Evolutionary conservation across 92 coral and sea anemone species (phyloP).

Genomic region (Bergia puertoricense): DNA sequence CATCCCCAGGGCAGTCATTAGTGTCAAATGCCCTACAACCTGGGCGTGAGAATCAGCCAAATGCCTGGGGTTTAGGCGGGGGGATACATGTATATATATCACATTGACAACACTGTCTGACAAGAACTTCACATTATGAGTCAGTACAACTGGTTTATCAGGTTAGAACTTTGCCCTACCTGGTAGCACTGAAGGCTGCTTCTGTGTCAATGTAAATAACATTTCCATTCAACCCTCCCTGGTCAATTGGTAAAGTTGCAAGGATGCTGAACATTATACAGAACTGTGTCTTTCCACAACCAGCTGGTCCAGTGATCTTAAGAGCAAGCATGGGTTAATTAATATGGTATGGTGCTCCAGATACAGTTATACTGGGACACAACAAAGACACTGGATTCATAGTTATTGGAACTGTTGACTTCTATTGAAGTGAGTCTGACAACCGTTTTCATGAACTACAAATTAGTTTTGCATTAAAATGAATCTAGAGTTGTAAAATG

Average conservation of each 20-base stretch:
- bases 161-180: slow-evolving; percentile 47
- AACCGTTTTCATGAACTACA: too few species aligned
- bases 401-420: too few species aligned
- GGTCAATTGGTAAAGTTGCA: slow-evolving; percentile 70
- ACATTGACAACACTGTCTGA: background rate
- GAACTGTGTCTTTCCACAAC: slow-evolving; percentile 96
- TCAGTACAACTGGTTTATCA: background rate
- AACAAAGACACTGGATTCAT: too few species aligned
- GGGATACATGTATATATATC: too few species aligned
- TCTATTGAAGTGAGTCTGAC: too few species aligned
- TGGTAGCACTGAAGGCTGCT: slow-evolving; percentile 92
- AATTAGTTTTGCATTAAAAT: too few species aligned
- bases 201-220: slow-evolving; percentile 95
- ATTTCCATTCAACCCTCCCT: slow-evolving; percentile 79
- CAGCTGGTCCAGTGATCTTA: slow-evolving; percentile 94
- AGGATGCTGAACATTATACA: slow-evolving; percentile 90
- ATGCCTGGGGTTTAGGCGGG: too few species aligned
- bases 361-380: too few species aligned
- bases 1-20: too few species aligned
- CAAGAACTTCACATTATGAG: background rate
- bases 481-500: too few species aligned
- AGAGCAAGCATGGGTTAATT: background rate
- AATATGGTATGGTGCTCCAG: background rate
- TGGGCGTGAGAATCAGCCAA: too few species aligned
- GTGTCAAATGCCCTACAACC: too few species aligned